Conservation (phyloP, 2,888 invertebrate species). For the Corythucha ciliata region DNA sequence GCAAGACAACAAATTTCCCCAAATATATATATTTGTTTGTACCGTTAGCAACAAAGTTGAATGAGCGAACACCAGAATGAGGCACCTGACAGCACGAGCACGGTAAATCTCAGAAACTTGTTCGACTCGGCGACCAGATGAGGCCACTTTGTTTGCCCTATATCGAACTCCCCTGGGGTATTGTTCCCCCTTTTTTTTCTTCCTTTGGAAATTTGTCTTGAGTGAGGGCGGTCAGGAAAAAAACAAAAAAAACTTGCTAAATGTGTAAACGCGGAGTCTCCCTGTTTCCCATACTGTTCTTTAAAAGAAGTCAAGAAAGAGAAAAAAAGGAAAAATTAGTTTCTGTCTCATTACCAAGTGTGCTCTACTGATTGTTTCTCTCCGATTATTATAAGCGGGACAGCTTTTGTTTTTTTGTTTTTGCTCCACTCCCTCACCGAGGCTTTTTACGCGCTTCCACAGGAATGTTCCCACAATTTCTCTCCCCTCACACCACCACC, state of each 20-base stretch:
- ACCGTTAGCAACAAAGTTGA: no score
- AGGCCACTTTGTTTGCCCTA: not conserved
- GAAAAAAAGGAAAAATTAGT: not conserved
- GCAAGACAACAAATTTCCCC: no score
- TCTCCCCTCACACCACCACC: no score
- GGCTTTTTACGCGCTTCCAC: not conserved
- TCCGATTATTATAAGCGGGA: no score
- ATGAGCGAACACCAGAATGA: no score
- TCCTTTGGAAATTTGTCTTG: not conserved
- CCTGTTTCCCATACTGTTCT: conserved; percentile 2
- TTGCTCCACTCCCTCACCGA: no score
- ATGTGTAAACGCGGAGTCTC: not conserved
- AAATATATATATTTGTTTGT: no score
- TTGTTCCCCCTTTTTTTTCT: not conserved
- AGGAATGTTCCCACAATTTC: conserved; percentile 3
- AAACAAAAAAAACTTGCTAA: not conserved
- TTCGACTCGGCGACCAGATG: no score
- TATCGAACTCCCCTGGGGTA: no score
- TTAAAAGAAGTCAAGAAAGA: conserved; percentile 3
- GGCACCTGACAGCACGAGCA: no score
- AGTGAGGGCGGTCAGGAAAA: not conserved
- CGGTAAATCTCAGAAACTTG: no score
- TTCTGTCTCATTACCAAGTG: not conserved
- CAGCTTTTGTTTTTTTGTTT: no score
- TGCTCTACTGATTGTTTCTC: conserved; percentile 1